These are phyloP conservation scores for Tetheella fluctuosa DNA, from an alignment of 2,888 invertebrate genomes.

Conservation along the genomic window DNA sequence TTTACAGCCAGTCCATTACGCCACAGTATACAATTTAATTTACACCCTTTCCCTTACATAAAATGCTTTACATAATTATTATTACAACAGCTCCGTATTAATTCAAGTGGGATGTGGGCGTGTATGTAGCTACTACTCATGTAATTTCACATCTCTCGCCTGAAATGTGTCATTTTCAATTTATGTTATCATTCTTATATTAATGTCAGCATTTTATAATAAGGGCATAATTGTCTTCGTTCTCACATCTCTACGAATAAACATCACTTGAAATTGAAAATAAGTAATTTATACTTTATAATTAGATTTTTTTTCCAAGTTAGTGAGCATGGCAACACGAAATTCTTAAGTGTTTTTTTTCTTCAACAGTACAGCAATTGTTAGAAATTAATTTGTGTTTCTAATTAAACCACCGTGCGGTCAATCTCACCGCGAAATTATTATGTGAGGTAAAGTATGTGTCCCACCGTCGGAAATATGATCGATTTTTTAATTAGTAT, in stretches of 20 bases:
- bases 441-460: not conserved
- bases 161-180: not conserved
- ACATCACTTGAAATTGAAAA: too few species aligned
- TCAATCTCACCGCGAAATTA: slow-evolving; percentile 2
- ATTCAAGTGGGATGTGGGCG: not conserved
- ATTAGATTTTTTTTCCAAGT: too few species aligned
- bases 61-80: not conserved
- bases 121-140: not conserved
- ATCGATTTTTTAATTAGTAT: too few species aligned
- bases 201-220: not conserved
- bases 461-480: not conserved
- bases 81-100: not conserved
- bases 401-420: slow-evolving; percentile 3
- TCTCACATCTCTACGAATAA: too few species aligned
- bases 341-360: not conserved
- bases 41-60: not conserved
- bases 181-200: not conserved
- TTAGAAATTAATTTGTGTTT: slow-evolving; percentile 4
- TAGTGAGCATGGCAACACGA: too few species aligned
- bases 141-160: not conserved
- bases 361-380: not conserved
- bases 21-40: not conserved
- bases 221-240: too few species aligned
- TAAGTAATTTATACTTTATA: too few species aligned
- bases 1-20: not conserved